A percentile compares a stretch with the other conserved stretches of the same genome.
Conservation (phyloP, 2,113 vertebrate species). For the Strix uralensis region DNA sequence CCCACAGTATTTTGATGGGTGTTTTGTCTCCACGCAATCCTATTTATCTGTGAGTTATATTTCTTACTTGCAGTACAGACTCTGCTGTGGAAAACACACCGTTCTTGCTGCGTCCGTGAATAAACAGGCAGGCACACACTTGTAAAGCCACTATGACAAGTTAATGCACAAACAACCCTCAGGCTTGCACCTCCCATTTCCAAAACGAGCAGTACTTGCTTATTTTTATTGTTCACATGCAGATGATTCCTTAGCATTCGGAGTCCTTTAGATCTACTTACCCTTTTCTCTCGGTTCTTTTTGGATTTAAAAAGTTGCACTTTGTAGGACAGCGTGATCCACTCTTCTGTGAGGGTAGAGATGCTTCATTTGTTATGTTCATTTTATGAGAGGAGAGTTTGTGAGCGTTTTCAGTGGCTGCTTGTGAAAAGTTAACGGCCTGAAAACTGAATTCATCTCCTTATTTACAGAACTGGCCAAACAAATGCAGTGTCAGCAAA, state of each 20-base stretch:
- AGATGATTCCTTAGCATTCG: background rate
- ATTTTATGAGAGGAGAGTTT: background rate
- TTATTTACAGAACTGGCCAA: background rate
- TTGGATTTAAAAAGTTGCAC: background rate
- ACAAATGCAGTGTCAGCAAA: background rate
- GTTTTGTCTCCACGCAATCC: background rate
- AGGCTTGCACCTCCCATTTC: constrained; percentile 16
- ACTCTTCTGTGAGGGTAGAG: background rate
- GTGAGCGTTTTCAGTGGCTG: background rate
- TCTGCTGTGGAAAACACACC: background rate
- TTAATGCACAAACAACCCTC: constrained; percentile 23
- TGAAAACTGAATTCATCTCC: background rate
- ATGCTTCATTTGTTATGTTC: background rate
- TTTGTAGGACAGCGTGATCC: background rate
- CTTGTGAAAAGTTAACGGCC: background rate
- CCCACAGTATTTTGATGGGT: constrained; percentile 3
- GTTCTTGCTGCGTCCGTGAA: background rate
- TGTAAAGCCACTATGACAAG: constrained; percentile 47
- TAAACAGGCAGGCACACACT: constrained; percentile 46
- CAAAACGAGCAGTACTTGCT: background rate
- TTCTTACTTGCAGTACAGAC: background rate
- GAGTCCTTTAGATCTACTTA: background rate
- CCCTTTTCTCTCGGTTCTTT: background rate
- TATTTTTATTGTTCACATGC: constrained; percentile 5
- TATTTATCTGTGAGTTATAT: background rate